A percentile compares a stretch with the other conserved stretches of the same genome.
These are phyloP conservation scores for Melanotaenia boesemani DNA, from an alignment of 2,797 vertebrate genomes.

Conservation along the genomic window DNA sequence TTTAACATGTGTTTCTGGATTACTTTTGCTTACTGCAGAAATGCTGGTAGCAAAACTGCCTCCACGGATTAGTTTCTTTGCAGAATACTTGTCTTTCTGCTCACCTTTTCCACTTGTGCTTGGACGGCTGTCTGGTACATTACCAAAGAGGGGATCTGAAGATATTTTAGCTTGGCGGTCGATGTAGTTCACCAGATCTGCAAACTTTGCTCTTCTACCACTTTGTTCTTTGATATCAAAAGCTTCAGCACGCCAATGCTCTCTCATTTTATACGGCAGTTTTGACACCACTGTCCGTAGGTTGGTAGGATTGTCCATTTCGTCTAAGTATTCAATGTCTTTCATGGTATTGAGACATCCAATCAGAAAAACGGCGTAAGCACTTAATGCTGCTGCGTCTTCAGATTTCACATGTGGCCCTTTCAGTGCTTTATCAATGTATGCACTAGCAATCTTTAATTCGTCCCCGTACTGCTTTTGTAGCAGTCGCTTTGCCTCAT, in stretches of 20 bases:
- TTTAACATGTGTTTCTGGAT: too few relatives aligned
- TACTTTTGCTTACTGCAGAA: too few relatives aligned
- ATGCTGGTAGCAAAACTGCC: too few relatives aligned
- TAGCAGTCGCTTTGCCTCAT: not conserved
- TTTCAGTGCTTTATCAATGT: conserved; percentile 5
- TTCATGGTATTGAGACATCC: conserved; percentile 14
- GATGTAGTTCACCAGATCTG: conserved; percentile 7
- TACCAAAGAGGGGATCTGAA: not conserved
- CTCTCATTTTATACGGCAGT: conserved; percentile 10
- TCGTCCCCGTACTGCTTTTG: not conserved
- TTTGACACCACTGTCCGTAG: not conserved
- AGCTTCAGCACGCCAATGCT: not conserved
- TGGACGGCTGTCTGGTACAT: not conserved
- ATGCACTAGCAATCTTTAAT: not conserved
- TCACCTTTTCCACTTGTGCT: not conserved
- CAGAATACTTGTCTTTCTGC: not conserved
- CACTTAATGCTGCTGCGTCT: not conserved
- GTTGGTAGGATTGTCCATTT: conserved; percentile 22
- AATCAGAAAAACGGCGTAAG: conserved; percentile 7
- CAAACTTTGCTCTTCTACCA: not conserved
- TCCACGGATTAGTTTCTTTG: not conserved
- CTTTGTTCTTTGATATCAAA: not conserved
- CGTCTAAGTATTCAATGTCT: conserved; percentile 4
- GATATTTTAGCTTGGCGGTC: conserved; percentile 1
- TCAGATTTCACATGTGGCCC: not conserved